Evolutionary conservation across 2,888 invertebrate genomes (phyloP).

Genomic region (Ormyrus labotus): DNA sequence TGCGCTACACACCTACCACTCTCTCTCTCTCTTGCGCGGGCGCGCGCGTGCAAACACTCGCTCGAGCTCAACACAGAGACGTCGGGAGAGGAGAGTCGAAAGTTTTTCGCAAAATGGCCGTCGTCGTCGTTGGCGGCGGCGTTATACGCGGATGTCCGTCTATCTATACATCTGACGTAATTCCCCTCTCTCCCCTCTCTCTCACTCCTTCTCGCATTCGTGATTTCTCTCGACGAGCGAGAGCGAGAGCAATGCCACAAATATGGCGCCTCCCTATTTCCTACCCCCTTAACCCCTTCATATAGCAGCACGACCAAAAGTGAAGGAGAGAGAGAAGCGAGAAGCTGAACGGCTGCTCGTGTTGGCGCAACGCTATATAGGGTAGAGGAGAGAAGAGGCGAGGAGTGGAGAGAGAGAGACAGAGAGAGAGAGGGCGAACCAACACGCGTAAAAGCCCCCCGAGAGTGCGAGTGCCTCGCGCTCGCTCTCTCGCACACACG

Average conservation of each 20-base stretch:
- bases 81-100: constrained; percentile 55
- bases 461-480: constrained; percentile 53
- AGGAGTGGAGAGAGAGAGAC: constrained; percentile 33
- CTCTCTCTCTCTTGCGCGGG: constrained; percentile 55
- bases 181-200: constrained; percentile 61
- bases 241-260: constrained; percentile 68
- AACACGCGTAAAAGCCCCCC: constrained; percentile 58
- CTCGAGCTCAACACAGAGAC: constrained; percentile 1
- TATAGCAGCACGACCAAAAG: constrained; percentile 53
- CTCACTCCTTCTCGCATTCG: constrained; percentile 65
- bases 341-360: constrained; percentile 52
- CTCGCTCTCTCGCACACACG: constrained; percentile 53
- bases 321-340: constrained; percentile 59
- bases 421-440: constrained; percentile 43
- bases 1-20: constrained; percentile 28
- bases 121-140: constrained; percentile 63
- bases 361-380: constrained; percentile 47
- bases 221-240: constrained; percentile 70
- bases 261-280: constrained; percentile 75
- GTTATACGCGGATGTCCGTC: constrained; percentile 73
- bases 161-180: constrained; percentile 57
- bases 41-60: constrained; percentile 56
- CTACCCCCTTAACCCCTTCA: constrained; percentile 63
- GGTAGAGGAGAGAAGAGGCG: constrained; percentile 21
- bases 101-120: constrained; percentile 76